These are phyloP conservation scores for Ectropis crepuscularia DNA, from an alignment of 2,888 invertebrate species.

Conservation along the genomic window DNA sequence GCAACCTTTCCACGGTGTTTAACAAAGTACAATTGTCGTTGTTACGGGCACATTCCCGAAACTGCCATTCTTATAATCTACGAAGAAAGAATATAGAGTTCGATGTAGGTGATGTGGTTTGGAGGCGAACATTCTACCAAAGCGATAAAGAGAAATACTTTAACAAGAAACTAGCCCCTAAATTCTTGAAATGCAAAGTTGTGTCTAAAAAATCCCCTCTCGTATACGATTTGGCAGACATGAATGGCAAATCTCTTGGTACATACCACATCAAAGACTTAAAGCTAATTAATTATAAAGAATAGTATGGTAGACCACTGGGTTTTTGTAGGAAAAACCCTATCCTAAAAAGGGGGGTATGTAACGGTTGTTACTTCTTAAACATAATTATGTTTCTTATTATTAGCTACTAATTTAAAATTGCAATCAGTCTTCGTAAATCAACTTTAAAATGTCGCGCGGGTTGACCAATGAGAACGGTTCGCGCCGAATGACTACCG, in stretches of 20 bases:
- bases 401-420: too few species aligned
- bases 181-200: conserved; percentile 35
- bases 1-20: conserved; percentile 19
- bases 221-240: conserved; percentile 37
- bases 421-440: neutral
- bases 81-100: conserved; percentile 35
- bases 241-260: conserved; percentile 31
- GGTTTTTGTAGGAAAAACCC: too few species aligned
- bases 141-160: conserved; percentile 41
- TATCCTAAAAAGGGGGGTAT: too few species aligned
- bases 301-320: neutral
- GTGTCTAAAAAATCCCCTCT: conserved; percentile 32
- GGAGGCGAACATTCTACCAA: conserved; percentile 29
- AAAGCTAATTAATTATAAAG: conserved; percentile 10
- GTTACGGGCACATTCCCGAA: conserved; percentile 27
- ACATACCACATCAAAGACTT: conserved; percentile 38
- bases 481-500: too few species aligned
- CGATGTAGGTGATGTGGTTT: conserved; percentile 34
- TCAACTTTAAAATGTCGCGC: too few species aligned
- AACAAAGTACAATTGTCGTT: conserved; percentile 31
- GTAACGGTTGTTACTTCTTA: too few species aligned
- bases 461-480: too few species aligned
- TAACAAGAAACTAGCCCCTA: conserved; percentile 41
- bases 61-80: conserved; percentile 34
- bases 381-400: too few species aligned